Base-by-base conservation (phyloP, 2,113 vertebrate genomes). In the Ceratotherium simum region DNA sequence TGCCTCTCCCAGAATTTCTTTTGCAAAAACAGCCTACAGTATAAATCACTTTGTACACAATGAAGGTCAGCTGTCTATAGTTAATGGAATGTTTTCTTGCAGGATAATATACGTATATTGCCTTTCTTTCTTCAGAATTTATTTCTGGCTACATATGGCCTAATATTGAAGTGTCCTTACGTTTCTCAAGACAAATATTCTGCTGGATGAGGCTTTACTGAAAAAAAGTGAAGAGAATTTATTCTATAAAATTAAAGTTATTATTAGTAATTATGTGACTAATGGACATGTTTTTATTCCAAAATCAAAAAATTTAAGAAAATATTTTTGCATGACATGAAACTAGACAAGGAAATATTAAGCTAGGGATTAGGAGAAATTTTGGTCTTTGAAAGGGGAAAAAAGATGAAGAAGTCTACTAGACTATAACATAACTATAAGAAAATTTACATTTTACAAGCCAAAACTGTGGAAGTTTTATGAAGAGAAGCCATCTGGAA, bases 61-160 rank as follows among this genome's bases (percentile, higher is more conserved):
- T 8, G 69, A 84, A 96, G 80, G 96, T 81, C 88, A 83, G 73
- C 58, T 75, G 20, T 91, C 78, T 81, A 72, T 65, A 87, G 78
- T 62, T 97, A 98, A 97, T 95, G 89, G 90, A 93, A 95, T 96
- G 96, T 96, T 96, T 96, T 87, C 86, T 87, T 90, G 27, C 21
- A n/a, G 80, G 56, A 76, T 97, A 97, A 97, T 98, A 97, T 97
- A 98, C 88, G 75, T 90, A 83, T 92, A 75, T 12, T 29, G 65
- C 94, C 18, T 95, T 70, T 82, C 95, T 97, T 97, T 58, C 65
- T 62, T 92, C 18, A 84, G 65, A 42, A 54, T 11, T 82, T 48
- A 88, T 72, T 93, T 95, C 51, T 69, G 90, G 23, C 29, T 96
- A 96, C 88, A 95, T 91, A 88, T 21, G 94, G 51, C 79, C 75